Evolutionary conservation across 2,113 vertebrate genomes (phyloP).

Genomic region (Anhinga anhinga): DNA sequence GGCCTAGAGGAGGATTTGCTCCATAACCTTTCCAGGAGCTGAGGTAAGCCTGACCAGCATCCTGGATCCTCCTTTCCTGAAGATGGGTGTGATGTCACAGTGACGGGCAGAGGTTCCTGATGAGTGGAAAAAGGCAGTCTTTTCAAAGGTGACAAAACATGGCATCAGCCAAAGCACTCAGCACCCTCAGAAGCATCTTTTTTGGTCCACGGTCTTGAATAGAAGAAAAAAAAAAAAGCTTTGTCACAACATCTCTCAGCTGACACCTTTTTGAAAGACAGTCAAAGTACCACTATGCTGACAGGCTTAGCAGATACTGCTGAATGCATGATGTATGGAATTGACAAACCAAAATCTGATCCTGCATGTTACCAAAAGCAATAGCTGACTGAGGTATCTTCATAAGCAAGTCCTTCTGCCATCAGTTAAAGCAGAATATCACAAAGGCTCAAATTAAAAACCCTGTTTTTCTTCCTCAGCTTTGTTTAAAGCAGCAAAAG

Average conservation of each 20-base stretch:
- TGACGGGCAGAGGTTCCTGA: no score
- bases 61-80: not conserved
- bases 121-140: not conserved
- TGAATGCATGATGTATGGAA: not conserved
- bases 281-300: not conserved
- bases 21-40: not conserved
- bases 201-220: not conserved
- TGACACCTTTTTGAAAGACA: not conserved
- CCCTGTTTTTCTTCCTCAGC: not conserved
- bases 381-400: not conserved
- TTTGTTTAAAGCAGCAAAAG: not conserved
- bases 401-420: not conserved
- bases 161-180: not conserved
- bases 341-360: not conserved
- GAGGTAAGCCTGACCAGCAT: not conserved
- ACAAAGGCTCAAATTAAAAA: not conserved
- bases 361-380: not conserved
- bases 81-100: no score
- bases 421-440: not conserved
- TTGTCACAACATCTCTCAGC: not conserved
- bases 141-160: not conserved
- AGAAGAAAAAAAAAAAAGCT: not conserved
- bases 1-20: not conserved
- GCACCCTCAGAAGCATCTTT: not conserved
- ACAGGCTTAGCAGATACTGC: not conserved